Conservation (phyloP, 2,888 invertebrate species). For the Anthrax anthrax region DNA sequence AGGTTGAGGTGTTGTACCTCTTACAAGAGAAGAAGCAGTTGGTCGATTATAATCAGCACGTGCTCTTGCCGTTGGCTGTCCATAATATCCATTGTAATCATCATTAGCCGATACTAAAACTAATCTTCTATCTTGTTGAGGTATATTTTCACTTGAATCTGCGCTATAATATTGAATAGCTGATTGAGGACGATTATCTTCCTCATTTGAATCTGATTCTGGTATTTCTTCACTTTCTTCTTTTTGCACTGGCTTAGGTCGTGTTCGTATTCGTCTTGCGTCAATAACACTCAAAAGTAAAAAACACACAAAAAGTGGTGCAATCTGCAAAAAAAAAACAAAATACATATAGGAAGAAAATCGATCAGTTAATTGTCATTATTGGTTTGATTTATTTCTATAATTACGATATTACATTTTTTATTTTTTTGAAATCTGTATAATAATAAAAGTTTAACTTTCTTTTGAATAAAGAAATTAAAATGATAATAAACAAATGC, state of each 20-base stretch:
- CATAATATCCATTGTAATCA: conserved; percentile 36
- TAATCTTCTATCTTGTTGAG: conserved; percentile 20
- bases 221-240: conserved; percentile 14
- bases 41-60: conserved; percentile 16
- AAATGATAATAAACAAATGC: too few species aligned
- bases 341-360: background rate
- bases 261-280: conserved; percentile 34
- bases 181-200: conserved; percentile 30
- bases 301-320: conserved; percentile 8
- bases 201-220: conserved; percentile 32
- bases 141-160: conserved; percentile 21
- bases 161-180: conserved; percentile 33
- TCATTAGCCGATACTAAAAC: conserved; percentile 34
- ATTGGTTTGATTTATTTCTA: too few species aligned
- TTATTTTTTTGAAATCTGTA: too few species aligned
- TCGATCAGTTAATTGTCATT: too few species aligned
- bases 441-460: too few species aligned
- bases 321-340: conserved; percentile 9
- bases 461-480: too few species aligned
- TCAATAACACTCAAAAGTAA: conserved; percentile 6
- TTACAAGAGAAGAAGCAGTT: conserved; percentile 6
- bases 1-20: conserved; percentile 23
- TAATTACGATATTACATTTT: too few species aligned
- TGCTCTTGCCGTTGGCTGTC: conserved; percentile 23
- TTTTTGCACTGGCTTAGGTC: conserved; percentile 21